Base-by-base conservation (phyloP, 2,797 vertebrate genomes). In the Anabacerthia variegaticeps region DNA sequence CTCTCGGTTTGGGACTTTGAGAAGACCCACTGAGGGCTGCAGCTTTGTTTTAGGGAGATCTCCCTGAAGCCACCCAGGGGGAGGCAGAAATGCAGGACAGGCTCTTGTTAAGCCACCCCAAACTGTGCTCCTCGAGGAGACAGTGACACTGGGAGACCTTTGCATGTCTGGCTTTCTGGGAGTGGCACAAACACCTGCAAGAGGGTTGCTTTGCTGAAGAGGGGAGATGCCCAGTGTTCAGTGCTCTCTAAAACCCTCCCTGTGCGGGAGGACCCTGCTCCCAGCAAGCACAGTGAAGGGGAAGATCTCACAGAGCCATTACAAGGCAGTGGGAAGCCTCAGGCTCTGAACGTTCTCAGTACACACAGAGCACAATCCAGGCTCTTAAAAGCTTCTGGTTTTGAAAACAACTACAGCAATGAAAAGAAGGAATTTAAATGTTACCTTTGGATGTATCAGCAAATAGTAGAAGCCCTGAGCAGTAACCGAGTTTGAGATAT, bases 361-460 rank as follows among this genome's bases (percentile, higher is more conserved):
- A 55, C 62, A 71, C 43, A 56, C 7, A 78, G 46, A 84, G 55
- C 73, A 92, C 75, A 88, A 20, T 8, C 10, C 72, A 44, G 51
- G 79, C 73, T 89, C 58, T 73, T 91, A 88, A 92, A 96, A 95
- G 95, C 82, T 61, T 9, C 37, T 91, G 78, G 66, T 28, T 94
- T 91, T 88, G 76, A 81, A 90, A 92, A 76, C 79, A 95, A 23
- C 43, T 77, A 26, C 75, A 89, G 73, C 49, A 26, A 34, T 72
- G 88, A 82, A 89, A 81, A 93, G 82, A 52, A 76, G 72, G 74
- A 66, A 95, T 94, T 88, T 78, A 93, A 88, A 79, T 92, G 73
- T 63, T 94, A 63, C 59, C 79, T 87, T 73, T 78, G 82, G 94
- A 94, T 51, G 59, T 37, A 84, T 67, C 59, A 63, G 87, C 90